Base-by-base conservation (phyloP, 2,113 vertebrate genomes). In the Epinephelus fuscoguttatus region DNA sequence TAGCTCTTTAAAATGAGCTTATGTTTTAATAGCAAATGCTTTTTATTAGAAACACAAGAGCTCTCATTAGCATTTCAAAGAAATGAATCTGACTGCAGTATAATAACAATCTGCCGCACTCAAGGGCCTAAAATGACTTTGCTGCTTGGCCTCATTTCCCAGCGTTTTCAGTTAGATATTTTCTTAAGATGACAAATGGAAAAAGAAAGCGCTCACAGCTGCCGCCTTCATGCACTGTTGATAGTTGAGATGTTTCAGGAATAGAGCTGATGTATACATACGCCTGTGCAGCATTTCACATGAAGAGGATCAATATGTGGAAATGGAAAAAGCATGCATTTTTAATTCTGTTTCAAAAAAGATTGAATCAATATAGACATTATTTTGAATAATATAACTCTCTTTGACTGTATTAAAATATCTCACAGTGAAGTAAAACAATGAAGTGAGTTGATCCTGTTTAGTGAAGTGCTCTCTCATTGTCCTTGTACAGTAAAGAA, bases 381-480 rank as follows among this genome's bases (percentile, higher is more conserved):
- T 25, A 30, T 78, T 67, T 75, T 4, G 47, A 69, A 63, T 50
- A 5, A 63, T 70, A 13, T 27, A 25, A 49, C n/a, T 42, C 4
- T 86, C 59, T 59, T 13, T 75, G 59, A 53, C 13, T 13, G 21
- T 21, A 52, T 45, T 70, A 25, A 49, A 53, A 50, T 30, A 27
- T 25, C 45, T 57, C 25, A 61, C 1, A 30, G 50, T 47, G n/a
- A 69, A 53, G 17, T 73, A 53, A 67, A 88, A 52, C 25, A 57
- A 25, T 33, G 30, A 70, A 74, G 69, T 47, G 19, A 70, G 7
- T 87, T 92, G 89, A 87, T 87, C 70, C 84, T 91, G 75, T 88
- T 85, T 82, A 78, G 87, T 93, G 85, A 91, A 88, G 75, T 88
- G 84, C 78, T 87, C 90, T 85, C 81, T 90, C 78, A 71, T 80